Percentiles rank a stretch among this genome's conserved stretches.
These are phyloP conservation scores for Orthonychiurus folsomi DNA, from an alignment of 2,888 invertebrate genomes.

Conservation along the genomic window DNA sequence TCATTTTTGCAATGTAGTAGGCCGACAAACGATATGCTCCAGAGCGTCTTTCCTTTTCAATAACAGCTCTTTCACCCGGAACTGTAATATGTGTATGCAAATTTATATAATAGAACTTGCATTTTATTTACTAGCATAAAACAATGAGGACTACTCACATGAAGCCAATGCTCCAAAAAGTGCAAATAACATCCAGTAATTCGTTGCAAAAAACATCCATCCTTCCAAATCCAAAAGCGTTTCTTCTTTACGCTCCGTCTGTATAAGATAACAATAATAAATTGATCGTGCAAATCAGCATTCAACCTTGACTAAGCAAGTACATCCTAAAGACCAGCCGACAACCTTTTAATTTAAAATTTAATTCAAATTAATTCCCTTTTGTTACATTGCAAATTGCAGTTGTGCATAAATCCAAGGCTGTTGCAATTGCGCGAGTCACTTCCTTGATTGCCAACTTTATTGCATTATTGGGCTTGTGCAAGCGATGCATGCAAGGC, in stretches of 20 bases:
- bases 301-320: background rate
- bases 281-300: constrained; percentile 2
- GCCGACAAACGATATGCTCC: constrained; percentile 70
- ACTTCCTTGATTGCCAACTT: too few species aligned
- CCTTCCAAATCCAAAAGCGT: constrained; percentile 68
- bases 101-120: background rate
- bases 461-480: too few species aligned
- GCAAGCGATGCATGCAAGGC: too few species aligned
- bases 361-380: too few species aligned
- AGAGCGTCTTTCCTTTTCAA: constrained; percentile 67
- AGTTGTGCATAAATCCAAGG: too few species aligned
- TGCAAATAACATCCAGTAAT: constrained; percentile 73
- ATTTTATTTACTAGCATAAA: constrained; percentile 3
- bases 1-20: constrained; percentile 71
- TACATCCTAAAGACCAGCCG: background rate
- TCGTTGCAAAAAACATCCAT: constrained; percentile 75
- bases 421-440: too few species aligned
- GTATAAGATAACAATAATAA: constrained; percentile 41
- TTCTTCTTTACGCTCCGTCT: constrained; percentile 63
- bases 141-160: constrained; percentile 54
- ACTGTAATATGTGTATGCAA: too few species aligned
- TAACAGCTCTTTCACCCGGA: constrained; percentile 68
- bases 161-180: constrained; percentile 68
- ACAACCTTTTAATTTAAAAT: too few species aligned
- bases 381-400: too few species aligned